Percentiles rank a stretch among this genome's conserved stretches.
Conservation (phyloP, 2,888 invertebrate species). For the Colostygia pectinataria region DNA sequence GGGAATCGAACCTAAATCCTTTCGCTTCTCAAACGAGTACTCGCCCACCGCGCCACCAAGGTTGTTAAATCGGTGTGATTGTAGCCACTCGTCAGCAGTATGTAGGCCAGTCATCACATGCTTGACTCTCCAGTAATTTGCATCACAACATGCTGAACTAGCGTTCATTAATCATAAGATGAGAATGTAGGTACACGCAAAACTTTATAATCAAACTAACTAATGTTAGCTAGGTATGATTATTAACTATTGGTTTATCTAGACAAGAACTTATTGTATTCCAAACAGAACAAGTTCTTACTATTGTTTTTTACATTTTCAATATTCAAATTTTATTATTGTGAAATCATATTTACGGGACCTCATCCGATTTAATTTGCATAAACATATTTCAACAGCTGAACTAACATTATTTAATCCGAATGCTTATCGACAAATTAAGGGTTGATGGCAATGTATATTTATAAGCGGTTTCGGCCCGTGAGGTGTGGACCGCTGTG, state of each 20-base stretch:
- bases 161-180: slow-evolving; percentile 55
- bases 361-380: too few relatives aligned
- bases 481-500: slow-evolving; percentile 46
- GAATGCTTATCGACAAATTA: slow-evolving; percentile 25
- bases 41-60: too few relatives aligned
- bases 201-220: slow-evolving; percentile 9
- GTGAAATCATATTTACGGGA: too few relatives aligned
- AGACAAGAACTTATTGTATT: too few relatives aligned
- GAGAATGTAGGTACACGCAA: slow-evolving; percentile 24
- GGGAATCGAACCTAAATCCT: too few relatives aligned
- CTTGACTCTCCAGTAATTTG: slow-evolving; percentile 59
- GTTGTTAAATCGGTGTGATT: slow-evolving; percentile 43
- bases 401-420: slow-evolving; percentile 4
- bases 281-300: too few relatives aligned
- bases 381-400: too few relatives aligned
- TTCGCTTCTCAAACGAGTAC: too few relatives aligned
- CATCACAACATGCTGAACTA: slow-evolving; percentile 56
- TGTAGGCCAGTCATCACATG: slow-evolving; percentile 54
- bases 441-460: slow-evolving; percentile 34
- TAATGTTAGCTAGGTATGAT: too few relatives aligned
- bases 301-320: too few relatives aligned
- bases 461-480: slow-evolving; percentile 44
- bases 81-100: slow-evolving; percentile 35
- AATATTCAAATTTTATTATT: too few relatives aligned
- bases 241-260: too few relatives aligned